A percentile compares a stretch with the other conserved stretches of the same genome.
Conservation (phyloP, 2,113 vertebrate species). For the Corapipo altera region DNA sequence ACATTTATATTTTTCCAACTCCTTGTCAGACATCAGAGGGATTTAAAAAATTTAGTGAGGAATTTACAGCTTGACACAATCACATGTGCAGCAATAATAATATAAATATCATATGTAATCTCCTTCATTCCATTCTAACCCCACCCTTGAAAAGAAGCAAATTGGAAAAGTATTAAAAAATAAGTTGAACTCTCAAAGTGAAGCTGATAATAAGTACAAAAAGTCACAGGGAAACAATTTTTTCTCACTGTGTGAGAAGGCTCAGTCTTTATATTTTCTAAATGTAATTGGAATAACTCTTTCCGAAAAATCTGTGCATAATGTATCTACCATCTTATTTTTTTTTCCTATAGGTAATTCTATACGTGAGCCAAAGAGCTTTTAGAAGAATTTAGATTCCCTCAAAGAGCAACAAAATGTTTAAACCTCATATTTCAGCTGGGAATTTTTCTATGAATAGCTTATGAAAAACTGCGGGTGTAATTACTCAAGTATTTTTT, state of each 20-base stretch:
- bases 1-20: slow-evolving; percentile 72
- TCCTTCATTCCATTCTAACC: neutral
- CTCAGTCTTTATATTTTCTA: neutral
- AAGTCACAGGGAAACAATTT: neutral
- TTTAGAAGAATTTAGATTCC: neutral
- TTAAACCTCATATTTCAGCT: neutral
- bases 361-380: neutral
- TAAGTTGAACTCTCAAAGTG: neutral
- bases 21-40: slow-evolving; percentile 69
- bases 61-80: slow-evolving; percentile 70
- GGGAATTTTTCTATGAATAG: neutral
- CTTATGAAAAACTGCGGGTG: neutral
- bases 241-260: neutral
- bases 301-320: neutral
- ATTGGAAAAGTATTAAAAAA: slow-evolving; percentile 26
- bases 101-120: slow-evolving; percentile 37
- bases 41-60: slow-evolving; percentile 66
- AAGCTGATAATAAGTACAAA: neutral
- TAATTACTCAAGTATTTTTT: neutral
- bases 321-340: neutral
- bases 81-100: slow-evolving; percentile 41
- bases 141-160: slow-evolving; percentile 19
- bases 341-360: neutral
- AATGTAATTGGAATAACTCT: neutral
- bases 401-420: neutral